phyloP scores from a whole-genome alignment of 2,113 vertebrate genomes.

The Leptodactylus fuscus region DNA sequence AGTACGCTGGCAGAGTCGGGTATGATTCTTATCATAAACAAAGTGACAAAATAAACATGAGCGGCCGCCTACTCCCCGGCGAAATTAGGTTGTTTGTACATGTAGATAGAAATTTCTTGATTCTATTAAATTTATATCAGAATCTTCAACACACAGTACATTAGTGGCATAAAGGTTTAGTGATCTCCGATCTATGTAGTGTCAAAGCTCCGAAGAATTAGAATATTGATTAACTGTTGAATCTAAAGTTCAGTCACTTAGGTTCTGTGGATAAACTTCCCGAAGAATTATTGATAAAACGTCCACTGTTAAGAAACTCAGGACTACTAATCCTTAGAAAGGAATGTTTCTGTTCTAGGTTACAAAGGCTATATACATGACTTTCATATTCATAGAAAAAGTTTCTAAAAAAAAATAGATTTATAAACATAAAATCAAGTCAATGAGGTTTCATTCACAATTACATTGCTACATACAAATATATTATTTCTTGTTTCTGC shows the following conservation, averaged over 20 bases:
- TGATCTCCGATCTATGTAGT: slow-evolving; percentile 17
- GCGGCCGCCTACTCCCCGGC: slow-evolving; percentile 10
- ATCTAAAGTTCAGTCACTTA: slow-evolving; percentile 41
- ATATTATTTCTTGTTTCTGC: background rate
- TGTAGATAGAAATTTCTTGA: slow-evolving; percentile 11
- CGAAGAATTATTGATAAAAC: slow-evolving; percentile 34
- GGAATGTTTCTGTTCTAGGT: slow-evolving; percentile 9
- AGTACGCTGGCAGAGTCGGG: background rate
- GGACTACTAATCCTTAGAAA: slow-evolving; percentile 14
- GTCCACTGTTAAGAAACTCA: slow-evolving; percentile 33
- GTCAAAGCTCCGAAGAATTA: slow-evolving; percentile 41
- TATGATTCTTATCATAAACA: slow-evolving; percentile 38
- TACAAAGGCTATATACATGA: background rate
- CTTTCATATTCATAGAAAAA: background rate
- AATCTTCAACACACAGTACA: slow-evolving; percentile 21
- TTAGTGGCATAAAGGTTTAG: background rate
- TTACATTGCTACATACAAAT: background rate
- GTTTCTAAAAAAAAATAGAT: too few species aligned
- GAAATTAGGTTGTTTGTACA: slow-evolving; percentile 36
- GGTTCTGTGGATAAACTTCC: slow-evolving; percentile 39
- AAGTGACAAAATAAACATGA: slow-evolving; percentile 42
- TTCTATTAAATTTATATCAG: slow-evolving; percentile 36
- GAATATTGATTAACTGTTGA: slow-evolving; percentile 48
- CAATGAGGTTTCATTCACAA: background rate
- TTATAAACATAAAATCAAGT: background rate